Evolutionary conservation across 2,797 vertebrate genomes (phyloP), one percentile per base, ranked within the genome.

Genomic region (Trachurus trachurus): DNA sequence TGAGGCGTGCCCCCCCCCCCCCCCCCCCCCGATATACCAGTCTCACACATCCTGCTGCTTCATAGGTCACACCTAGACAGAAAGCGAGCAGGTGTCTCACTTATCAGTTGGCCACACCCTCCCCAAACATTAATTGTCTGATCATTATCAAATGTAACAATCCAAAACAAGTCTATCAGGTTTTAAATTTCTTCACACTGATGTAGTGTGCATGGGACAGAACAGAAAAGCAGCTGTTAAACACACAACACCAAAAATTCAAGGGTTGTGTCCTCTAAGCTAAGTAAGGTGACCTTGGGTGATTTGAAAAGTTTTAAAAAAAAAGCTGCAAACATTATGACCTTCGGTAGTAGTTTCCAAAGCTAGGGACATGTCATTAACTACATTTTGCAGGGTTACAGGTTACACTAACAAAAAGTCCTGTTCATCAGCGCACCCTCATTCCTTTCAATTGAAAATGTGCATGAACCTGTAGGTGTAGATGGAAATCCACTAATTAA

Each of bases 1-100:
- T 39, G 62, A 76, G 45, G 11, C 31, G 15, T 72, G 66, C 73
- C 83, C 73, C 84, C 71, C 52, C 58, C 40, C 71, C 52, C 58
- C 40, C n/a, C 73, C 83, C 73, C 84, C 71, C 52, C 58, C 40
- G 22, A 53, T 66, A 17, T 22, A 67, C 17, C 54, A 39, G 60
- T 16, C 22, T 65, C 52, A 37, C 42, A 54, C 54, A 37, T 9
- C n/a, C 26, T 22, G 12, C 22, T 39, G 53, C 12, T 49, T 72
- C 50, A 53, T n/a, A n/a, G 7, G 37, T 59, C 40, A 39, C 26
- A 57, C 19, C 44, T 19, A 34, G 6, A 63, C 12, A 53, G 29
- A 74, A 66, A 45, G 49, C 60, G 26, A 57, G n/a, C 58, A 29
- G 8, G 49, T 19, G 19, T 44, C n/a, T 42, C 40, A 22, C 47